Conservation (phyloP, 2,797 vertebrate species). For the Spheniscus humboldti region DNA sequence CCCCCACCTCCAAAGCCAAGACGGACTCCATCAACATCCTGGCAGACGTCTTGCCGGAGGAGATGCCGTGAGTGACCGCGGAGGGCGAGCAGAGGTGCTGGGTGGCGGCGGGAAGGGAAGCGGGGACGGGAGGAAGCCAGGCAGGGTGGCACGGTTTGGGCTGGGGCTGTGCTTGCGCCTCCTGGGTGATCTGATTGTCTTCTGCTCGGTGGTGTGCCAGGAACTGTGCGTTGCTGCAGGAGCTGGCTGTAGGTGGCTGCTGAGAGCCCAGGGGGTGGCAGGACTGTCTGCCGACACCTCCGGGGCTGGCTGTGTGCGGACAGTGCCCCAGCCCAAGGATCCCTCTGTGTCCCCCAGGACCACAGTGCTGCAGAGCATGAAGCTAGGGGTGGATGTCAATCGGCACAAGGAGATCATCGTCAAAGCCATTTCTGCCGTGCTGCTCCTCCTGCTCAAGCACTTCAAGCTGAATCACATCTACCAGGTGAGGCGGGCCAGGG, state of each 20-base stretch:
- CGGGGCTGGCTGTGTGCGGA: rapidly evolving
- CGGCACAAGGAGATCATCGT: slow-evolving; percentile 98
- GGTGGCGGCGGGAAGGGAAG: too few species aligned
- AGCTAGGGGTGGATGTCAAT: slow-evolving; percentile 97
- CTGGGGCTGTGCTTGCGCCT: neutral
- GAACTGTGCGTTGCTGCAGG: neutral
- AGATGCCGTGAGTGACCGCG: slow-evolving; percentile 92
- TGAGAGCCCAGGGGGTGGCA: neutral
- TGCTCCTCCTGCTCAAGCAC: slow-evolving; percentile 95
- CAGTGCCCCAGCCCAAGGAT: neutral
- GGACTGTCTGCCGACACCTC: neutral
- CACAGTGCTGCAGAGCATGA: slow-evolving; percentile 98
- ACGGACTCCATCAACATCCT: slow-evolving; percentile 99
- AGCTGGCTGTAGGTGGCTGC: neutral
- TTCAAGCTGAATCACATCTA: slow-evolving; percentile 99
- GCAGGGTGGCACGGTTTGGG: neutral
- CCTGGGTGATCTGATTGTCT: neutral
- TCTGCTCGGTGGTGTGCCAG: neutral
- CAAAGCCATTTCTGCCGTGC: slow-evolving; percentile 94
- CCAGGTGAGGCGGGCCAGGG: slow-evolving; percentile 76
- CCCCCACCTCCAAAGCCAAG: slow-evolving; percentile 98
- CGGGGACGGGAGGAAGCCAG: neutral
- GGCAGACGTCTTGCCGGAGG: slow-evolving; percentile 93
- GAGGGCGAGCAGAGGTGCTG: neutral
- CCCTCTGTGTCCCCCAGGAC: slow-evolving; percentile 75